A percentile compares a stretch with the other conserved stretches of the same genome.
Conservation (phyloP, 2,888 invertebrate genomes). For the Mesorhabditis sp. region DNA sequence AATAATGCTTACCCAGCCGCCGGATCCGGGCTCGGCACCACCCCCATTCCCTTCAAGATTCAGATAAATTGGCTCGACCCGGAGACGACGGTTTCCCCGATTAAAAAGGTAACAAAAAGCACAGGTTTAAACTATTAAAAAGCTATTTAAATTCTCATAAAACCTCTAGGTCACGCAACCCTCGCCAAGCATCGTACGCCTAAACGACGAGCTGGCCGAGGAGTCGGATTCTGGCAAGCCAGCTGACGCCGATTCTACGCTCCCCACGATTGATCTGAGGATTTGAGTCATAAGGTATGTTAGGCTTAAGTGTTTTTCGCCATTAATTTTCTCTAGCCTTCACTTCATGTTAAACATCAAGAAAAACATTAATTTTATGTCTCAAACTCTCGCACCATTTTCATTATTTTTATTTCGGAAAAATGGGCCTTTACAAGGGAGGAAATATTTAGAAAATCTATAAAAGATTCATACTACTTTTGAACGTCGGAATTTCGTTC, state of each 20-base stretch:
- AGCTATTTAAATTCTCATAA: not conserved
- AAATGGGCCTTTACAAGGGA: too few relatives aligned
- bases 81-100: conserved; percentile 1
- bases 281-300: not conserved
- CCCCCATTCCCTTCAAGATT: conserved; percentile 32
- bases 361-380: too few relatives aligned
- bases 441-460: too few relatives aligned
- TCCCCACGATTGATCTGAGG: conserved; percentile 1
- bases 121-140: not conserved
- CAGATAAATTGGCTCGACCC: conserved; percentile 35
- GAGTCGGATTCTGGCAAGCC: not conserved
- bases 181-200: conserved; percentile 3
- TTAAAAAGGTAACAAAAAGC: not conserved
- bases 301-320: too few relatives aligned
- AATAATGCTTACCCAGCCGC: conserved; percentile 1
- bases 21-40: conserved; percentile 3
- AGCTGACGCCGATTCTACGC: not conserved
- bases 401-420: too few relatives aligned
- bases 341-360: too few relatives aligned
- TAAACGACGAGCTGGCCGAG: not conserved
- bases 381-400: too few relatives aligned
- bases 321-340: too few relatives aligned
- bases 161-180: not conserved
- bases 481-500: too few relatives aligned
- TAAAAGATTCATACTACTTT: too few relatives aligned